These are phyloP conservation scores for Anthrax anthrax DNA, from an alignment of 2,888 invertebrate species.

Conservation along the genomic window DNA sequence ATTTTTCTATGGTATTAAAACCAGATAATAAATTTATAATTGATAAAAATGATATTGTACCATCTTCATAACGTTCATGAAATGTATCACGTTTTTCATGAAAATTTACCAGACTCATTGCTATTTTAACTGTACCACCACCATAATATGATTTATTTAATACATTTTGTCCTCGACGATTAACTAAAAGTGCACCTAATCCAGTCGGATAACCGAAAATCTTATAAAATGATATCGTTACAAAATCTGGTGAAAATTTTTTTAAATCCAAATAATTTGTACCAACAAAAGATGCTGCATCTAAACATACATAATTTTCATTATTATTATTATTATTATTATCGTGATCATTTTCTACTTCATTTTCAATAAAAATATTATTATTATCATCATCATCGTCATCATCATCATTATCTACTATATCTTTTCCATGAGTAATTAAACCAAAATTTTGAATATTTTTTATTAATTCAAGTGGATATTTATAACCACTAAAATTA, in stretches of 20 bases:
- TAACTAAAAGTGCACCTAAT: constrained; percentile 72
- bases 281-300: constrained; percentile 71
- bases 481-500: constrained; percentile 88
- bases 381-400: constrained; percentile 14
- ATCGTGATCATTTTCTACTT: not conserved
- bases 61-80: constrained; percentile 85
- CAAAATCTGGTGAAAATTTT: constrained; percentile 66
- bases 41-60: constrained; percentile 75
- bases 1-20: constrained; percentile 53
- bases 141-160: constrained; percentile 63
- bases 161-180: constrained; percentile 33
- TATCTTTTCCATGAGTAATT: constrained; percentile 22
- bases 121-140: constrained; percentile 84
- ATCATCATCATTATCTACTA: constrained; percentile 20
- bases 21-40: constrained; percentile 72
- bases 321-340: not conserved
- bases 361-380: too few relatives aligned
- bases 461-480: constrained; percentile 60
- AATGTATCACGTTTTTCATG: constrained; percentile 54
- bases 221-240: constrained; percentile 90
- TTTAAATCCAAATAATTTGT: constrained; percentile 66
- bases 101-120: constrained; percentile 53
- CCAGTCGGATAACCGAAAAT: constrained; percentile 93
- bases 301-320: constrained; percentile 55
- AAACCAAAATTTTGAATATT: constrained; percentile 48